Base-by-base conservation (phyloP, 2,113 vertebrate genomes). In the Onychorhynchus coronatus region DNA sequence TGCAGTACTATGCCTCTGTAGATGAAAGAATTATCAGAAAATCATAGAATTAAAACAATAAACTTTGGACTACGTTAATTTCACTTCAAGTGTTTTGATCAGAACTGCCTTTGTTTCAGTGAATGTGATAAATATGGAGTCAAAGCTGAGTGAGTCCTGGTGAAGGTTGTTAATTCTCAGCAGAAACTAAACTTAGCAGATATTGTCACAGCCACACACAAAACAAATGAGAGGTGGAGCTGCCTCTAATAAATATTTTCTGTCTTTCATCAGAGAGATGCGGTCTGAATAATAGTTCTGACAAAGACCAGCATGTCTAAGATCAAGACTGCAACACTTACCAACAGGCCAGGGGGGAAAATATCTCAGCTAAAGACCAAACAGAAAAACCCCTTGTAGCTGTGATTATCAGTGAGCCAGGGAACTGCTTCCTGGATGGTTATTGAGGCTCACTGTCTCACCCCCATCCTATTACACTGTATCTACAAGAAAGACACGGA, bases 401-500 rank as follows among this genome's bases (percentile, higher is more conserved):
- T 91, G n/a, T 68, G 66, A 90, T 81, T 78, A 72, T 86, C 72
- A 88, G 62, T 27, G 71, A 88, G 77, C 11, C 78, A 79, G 52
- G 83, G 67, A 85, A 59, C 22, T 72, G 39, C 46, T 82, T 66
- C 53, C 62, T 83, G 46, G 41, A 96, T 95, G 49, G 58, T 31
- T 96, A 35, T 42, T 79, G 91, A 88, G 58, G 53, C 50, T 1
- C 41, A n/a, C 5, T 53, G 79, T 87, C 55, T 79, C 85, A 85
- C 85, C 79, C 89, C 70, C 72, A 25, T 71, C 31, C 25, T 33
- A 41, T 70, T 74, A 88, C 35, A 84, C 37, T 82, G 12, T 68
- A n/a, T 66, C 76, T 93, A 93, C 88, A 91, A 95, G 95, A 96
- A 97, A 96, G 94, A 95, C 91, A 96, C 49, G 35, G 70, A 88